phyloP scores from a whole-genome alignment of 2,797 vertebrate genomes.

The Syndactyla subalaris region DNA sequence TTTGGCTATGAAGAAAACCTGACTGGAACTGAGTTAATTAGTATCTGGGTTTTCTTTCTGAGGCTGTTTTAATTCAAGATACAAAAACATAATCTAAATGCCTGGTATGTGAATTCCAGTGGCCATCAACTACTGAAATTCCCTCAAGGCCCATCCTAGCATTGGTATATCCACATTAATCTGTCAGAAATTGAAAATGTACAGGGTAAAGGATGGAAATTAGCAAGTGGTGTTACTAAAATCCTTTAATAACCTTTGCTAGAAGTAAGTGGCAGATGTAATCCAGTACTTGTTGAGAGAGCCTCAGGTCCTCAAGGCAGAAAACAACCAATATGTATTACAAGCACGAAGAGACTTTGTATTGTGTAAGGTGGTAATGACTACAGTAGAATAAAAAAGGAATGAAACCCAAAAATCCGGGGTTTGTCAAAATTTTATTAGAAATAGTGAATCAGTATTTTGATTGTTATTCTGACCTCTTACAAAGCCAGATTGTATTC shows the following conservation, averaged over 20 bases:
- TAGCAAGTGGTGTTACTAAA: not conserved
- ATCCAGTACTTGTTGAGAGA: not conserved
- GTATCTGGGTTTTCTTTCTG: not conserved
- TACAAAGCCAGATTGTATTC: not conserved
- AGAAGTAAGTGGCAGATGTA: not conserved
- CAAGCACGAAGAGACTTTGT: rapidly evolving
- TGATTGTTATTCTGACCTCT: not conserved
- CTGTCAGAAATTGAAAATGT: not conserved
- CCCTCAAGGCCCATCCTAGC: not conserved
- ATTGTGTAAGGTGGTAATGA: not conserved
- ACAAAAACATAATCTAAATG: not conserved
- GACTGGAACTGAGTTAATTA: not conserved
- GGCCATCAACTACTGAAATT: not conserved
- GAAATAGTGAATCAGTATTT: not conserved
- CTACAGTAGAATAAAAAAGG: not conserved
- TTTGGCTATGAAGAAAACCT: not conserved
- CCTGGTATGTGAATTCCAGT: not conserved
- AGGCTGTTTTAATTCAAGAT: not conserved
- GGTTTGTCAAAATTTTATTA: not conserved
- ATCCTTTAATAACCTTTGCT: not conserved
- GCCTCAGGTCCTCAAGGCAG: not conserved
- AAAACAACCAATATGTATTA: not conserved
- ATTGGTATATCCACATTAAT: not conserved
- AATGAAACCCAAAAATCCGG: not conserved
- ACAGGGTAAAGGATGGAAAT: not conserved